Base-by-base conservation (phyloP, 2,113 vertebrate species). In the Holacanthus passer region DNA sequence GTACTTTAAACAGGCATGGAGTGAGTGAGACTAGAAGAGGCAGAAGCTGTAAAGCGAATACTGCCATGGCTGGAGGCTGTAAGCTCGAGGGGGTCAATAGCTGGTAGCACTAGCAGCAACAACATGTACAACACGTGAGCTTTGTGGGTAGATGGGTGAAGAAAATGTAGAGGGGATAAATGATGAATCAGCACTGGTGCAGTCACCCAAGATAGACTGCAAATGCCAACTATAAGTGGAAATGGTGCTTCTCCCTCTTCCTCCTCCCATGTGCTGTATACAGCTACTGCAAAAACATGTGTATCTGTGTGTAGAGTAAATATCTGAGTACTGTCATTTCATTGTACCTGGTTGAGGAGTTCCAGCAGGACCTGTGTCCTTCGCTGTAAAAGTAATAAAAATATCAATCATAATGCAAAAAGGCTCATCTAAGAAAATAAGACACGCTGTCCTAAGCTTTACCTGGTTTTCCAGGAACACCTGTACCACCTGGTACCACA, bases 321-420 rank as follows among this genome's bases (percentile, higher is more conserved):
- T 37, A 0, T n/a, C 5, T 43, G 14, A 48, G 19, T 43, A 3
- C 20, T 9, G 20, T 5, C 20, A 35, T 64, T 52, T 75, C 7
- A 68, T 37, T 59, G 7, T 92, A 96, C 94, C 94, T 91, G 95
- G 94, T 53, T 7, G 12, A 60, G 86, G 20, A 65, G 94, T 94
- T 89, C 87, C 94, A 68, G 3, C 67, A 37, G 79, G 84, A 70
- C 69, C 75, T 20, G 56, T 13, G 24, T 86, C 89, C 83, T 88
- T 94, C 58, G 64, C 95, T 95, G 90, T 86, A 65, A 73, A 85
- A 73, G 47, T 31, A 88, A 73, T 20, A 39, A 39, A 77, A 76
- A 45, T 0, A 35, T 64, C 0, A 71, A 43, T 55, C 20, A n/a
- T 7, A 48, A 60, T 29, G 20, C 5, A 66, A 55, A 77, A 37